phyloP scores from a whole-genome alignment of 2,113 vertebrate species.

The Danionella cerebrum region DNA sequence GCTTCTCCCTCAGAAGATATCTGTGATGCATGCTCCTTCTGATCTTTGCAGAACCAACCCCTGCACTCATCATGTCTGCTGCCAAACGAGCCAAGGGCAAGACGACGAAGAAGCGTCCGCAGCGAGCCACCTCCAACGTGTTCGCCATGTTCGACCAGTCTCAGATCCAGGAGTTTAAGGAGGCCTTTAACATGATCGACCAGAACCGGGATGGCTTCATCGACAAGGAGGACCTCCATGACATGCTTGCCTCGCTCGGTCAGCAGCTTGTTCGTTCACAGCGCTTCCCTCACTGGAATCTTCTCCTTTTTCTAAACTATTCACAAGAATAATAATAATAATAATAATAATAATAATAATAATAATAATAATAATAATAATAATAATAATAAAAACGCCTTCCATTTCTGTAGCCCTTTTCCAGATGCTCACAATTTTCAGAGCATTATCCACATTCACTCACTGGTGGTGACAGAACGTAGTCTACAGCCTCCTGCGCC shows the following conservation, averaged over 20 bases:
- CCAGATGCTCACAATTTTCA: too few species aligned
- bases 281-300: too few species aligned
- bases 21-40: background rate
- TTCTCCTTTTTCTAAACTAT: too few species aligned
- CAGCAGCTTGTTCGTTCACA: background rate
- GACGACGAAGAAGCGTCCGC: slow-evolving; percentile 39
- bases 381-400: too few species aligned
- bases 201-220: slow-evolving; percentile 78
- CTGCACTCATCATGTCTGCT: slow-evolving; percentile 27
- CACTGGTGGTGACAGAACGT: too few species aligned
- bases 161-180: slow-evolving; percentile 42
- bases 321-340: too few species aligned
- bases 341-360: too few species aligned
- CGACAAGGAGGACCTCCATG: slow-evolving; percentile 76
- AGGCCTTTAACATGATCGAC: slow-evolving; percentile 67
- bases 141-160: slow-evolving; percentile 42
- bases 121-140: slow-evolving; percentile 39
- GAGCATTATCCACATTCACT: too few species aligned
- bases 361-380: too few species aligned
- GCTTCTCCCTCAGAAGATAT: too few species aligned
- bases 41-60: background rate
- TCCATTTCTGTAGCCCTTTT: too few species aligned
- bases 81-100: slow-evolving; percentile 40
- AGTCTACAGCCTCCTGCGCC: too few species aligned
- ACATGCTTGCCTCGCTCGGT: slow-evolving; percentile 71